Percentiles rank a stretch among this genome's conserved stretches.
Evolutionary conservation across 2,888 invertebrate species (phyloP).

Genomic region (Cataglyphis livida): DNA sequence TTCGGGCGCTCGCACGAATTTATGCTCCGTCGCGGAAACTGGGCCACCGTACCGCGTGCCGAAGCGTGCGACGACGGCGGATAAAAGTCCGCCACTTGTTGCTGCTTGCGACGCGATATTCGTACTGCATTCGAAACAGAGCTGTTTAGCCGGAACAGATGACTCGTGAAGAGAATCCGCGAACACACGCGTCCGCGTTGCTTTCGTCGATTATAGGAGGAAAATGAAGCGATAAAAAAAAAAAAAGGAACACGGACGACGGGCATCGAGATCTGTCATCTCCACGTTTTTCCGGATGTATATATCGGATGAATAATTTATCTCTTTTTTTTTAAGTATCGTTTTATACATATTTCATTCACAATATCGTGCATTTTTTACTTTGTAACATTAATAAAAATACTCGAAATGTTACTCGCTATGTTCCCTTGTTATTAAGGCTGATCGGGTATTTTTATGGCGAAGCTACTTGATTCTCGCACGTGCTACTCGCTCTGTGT

Average conservation of each 20-base stretch:
- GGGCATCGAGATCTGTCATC: neutral
- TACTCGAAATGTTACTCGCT: neutral
- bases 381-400: neutral
- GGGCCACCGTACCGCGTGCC: conserved; percentile 61
- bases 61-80: conserved; percentile 55
- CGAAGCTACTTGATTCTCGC: conserved; percentile 59
- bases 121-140: conserved; percentile 7
- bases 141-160: conserved; percentile 5
- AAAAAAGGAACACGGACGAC: conserved; percentile 28
- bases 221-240: conserved; percentile 3
- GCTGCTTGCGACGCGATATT: conserved; percentile 49
- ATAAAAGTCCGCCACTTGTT: conserved; percentile 74
- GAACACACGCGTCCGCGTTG: neutral
- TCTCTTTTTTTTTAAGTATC: neutral
- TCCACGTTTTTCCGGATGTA: conserved; percentile 1
- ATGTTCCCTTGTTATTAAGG: neutral
- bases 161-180: conserved; percentile 1
- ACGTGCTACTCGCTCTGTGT: conserved; percentile 54
- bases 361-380: neutral
- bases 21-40: conserved; percentile 68
- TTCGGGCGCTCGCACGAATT: conserved; percentile 60
- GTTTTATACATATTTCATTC: neutral
- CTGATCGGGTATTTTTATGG: conserved; percentile 31
- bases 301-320: neutral
- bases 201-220: neutral